Evolutionary conservation across 1,140 invertebrate species (phyloP), one percentile per base, ranked within the genome.

Genomic region (Leucophenga varia): DNA sequence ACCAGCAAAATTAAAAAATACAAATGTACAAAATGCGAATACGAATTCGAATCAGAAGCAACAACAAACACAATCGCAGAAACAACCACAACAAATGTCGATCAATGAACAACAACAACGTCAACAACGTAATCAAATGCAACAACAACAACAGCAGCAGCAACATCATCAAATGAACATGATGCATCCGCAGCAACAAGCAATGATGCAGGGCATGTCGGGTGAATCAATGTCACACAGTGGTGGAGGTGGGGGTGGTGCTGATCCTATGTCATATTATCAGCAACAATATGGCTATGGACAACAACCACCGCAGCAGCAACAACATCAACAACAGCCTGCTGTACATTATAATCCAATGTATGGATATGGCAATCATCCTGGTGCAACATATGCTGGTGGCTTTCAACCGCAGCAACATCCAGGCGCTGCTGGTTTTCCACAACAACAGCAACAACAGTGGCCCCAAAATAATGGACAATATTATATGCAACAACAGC

Each of bases 41-140:
- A n/a, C n/a, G n/a, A n/a, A n/a, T n/a, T 37, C 35, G 38, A 30
- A 38, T 13, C 47, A 53, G 10, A 19, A 55, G 1, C 40, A 46
- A 10, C 28, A 18, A 1, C 13, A 17, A 39, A 7, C 21, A 17
- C 35, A 43, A 49, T 9, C 9, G 8, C 47, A 35, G 8, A 35
- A 35, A 42, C 39, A 31, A 9, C 43, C 47, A 6, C 46, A 22
- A n/a, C 45, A 28, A 17, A 34, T 19, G 20, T 30, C 38, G 31
- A 20, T 16, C 3, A 3, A 2, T 14, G 13, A 14, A 6, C 34
- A 32, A 19, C 44, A 46, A 12, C 39, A 38, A 47, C 17, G 8
- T 14, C 48, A 25, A 31, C 17, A 47, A 16, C 22, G 10, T 12
- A n/a, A n/a, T 16, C 32, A 35, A 35, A 12, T 16, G 9, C 44